phyloP scores from a whole-genome alignment of 2,797 vertebrate genomes.

The Bradypus variegatus region DNA sequence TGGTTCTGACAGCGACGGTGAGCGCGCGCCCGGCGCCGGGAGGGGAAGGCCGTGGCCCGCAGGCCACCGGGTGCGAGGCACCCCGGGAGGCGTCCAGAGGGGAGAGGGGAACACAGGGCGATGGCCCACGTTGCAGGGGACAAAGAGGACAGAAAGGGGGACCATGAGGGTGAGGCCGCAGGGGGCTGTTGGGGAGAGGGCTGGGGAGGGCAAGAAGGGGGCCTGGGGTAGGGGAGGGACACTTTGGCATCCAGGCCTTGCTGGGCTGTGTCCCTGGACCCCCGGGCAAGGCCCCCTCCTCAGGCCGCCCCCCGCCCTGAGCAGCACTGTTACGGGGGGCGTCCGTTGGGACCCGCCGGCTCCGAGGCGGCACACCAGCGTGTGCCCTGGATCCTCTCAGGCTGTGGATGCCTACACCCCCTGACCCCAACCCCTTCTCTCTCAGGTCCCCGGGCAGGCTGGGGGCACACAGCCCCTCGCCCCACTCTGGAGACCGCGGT shows the following conservation, averaged over 20 bases:
- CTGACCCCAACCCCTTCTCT: neutral
- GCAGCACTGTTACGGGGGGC: too few species aligned
- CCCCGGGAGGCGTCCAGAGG: neutral
- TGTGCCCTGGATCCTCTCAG: too few species aligned
- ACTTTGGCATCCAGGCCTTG: too few species aligned
- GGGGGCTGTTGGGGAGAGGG: neutral
- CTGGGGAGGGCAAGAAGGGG: neutral
- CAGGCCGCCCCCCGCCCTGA: too few species aligned
- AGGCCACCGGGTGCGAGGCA: neutral
- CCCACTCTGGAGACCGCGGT: neutral
- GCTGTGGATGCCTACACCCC: neutral
- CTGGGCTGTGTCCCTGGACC: neutral
- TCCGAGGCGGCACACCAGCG: too few species aligned
- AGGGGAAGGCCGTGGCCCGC: conserved; percentile 21
- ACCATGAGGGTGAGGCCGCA: neutral
- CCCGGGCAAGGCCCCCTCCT: neutral
- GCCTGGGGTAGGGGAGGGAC: conserved; percentile 22
- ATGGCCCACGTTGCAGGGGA: neutral
- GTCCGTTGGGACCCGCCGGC: too few species aligned
- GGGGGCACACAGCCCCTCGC: conserved; percentile 7
- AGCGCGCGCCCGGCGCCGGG: conserved; percentile 74
- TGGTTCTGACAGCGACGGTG: conserved; percentile 89
- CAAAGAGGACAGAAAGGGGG: neutral
- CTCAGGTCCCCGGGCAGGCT: neutral
- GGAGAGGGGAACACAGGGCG: neutral